Evolutionary conservation across 2,113 vertebrate species (phyloP), one percentile per base, ranked within the genome.

Genomic region (Climacteris rufus): DNA sequence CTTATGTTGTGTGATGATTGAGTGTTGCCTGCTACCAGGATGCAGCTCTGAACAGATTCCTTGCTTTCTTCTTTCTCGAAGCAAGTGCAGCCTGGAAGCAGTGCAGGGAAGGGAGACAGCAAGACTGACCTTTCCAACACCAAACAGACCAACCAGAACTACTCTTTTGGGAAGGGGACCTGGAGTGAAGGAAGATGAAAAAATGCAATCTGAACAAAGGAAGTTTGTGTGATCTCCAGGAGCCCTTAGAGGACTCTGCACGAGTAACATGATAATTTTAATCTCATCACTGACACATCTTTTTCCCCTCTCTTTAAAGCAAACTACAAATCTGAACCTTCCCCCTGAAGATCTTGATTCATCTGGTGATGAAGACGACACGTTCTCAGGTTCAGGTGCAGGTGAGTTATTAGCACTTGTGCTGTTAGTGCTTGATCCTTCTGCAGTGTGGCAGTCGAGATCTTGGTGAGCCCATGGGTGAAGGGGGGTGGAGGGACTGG

Each of bases 311-410:
- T 83, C 49, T 96, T 96, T 88, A 71, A 95, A 98, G 98, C 96
- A 98, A 96, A 81, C 68, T 31, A 91, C 97, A 88, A 93, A 97
- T 64, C 83, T 93, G 27, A 97, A 97, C 31, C 37, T 87, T 72
- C 93, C 94, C 54, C 97, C 98, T 30, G 98, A 98, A 87, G 98
- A 99, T 52, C 94, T 97, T 14, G 98, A 98, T 37, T 98, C 97
- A 71, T 99, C 98, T 28, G 98, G 98, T 28, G 97, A 98, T 44
- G 97, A 98, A 1, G 95, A 97, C 0, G 98, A 98, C 2, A 35
- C 63, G 1, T 97, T 96, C 84, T 99, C 98, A 31, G 98, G 98
- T 44, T 98, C 98, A 7, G 98, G 98, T 6, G 92, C 87, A 94
- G 98, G 98, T 98, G 76, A 96, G 96, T 87, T 90, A n/a, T 56